Evolutionary conservation across 2,113 vertebrate species (phyloP), one percentile per base, ranked within the genome.

Genomic region (Lynx canadensis): DNA sequence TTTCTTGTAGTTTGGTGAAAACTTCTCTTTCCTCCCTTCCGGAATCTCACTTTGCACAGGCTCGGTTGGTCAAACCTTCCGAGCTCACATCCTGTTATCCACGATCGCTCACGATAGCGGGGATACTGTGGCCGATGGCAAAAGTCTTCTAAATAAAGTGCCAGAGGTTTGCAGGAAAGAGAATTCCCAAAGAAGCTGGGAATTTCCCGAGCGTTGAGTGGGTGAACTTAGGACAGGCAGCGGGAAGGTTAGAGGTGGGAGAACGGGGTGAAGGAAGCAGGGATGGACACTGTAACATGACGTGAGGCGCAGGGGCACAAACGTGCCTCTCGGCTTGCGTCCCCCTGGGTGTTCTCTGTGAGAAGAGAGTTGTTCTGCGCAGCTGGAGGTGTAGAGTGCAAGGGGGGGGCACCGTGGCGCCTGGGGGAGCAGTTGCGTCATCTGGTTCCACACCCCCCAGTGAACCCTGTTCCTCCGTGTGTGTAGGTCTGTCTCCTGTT

Each of bases 321-420:
- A 0, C 0, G 0, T 1, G 21, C n/a, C 68, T 5, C 63, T 14
- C 29, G 0, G 0, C 1, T 36, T 41, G 1, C 23, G 0, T 4
- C 31, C 14, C 25, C 45, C 36, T 18, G 8, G 3, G 1, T 12
- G 25, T 29, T 60, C 25, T 18, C 92, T 79, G 15, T 31, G 12
- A 18, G 45, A 36, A 48, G 31, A 71, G 2, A 2, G 10, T 3
- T n/a, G 27, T 27, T 29, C 60, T 31, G 21, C 65, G 12, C 1
- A 25, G 19, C 18, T 25, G 15, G 21, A 36, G 7, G 29, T 4
- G 4, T 5, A 29, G 88, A 25, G 3, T 12, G 5, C 0, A 0
- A 3, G 6, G 23, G 73, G 71, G 7, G 19, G 45, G n/a, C 4
- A 41, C 16, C 0, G 3, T 12, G 8, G 23, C 33, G 7, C 14